A percentile compares a stretch with the other conserved stretches of the same genome.
phyloP scores from a whole-genome alignment of 2,113 vertebrate genomes.

The Bettongia penicillata region DNA sequence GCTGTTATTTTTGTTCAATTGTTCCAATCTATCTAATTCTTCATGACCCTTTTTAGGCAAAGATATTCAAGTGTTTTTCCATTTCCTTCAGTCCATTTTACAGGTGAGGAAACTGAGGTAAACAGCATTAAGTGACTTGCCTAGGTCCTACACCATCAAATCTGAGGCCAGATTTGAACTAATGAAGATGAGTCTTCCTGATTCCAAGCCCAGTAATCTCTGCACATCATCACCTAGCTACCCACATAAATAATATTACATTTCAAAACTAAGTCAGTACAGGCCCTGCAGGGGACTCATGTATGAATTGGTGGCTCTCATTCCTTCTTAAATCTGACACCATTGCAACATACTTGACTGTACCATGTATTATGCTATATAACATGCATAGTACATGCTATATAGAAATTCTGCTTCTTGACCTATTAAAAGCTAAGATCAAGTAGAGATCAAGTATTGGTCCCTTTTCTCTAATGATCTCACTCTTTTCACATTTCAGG shows the following conservation, averaged over 20 bases:
- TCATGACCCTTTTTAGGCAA: not conserved
- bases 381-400: not conserved
- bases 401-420: not conserved
- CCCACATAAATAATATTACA: not conserved
- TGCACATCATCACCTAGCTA: not conserved
- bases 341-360: not conserved
- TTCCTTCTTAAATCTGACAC: not conserved
- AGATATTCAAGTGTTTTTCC: not conserved
- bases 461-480: not conserved
- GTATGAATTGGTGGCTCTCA: not conserved
- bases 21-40: not conserved
- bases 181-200: not conserved
- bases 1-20: not conserved
- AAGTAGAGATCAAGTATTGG: not conserved
- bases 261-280: not conserved
- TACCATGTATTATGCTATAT: not conserved
- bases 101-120: not conserved
- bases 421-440: not conserved
- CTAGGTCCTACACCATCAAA: no score
- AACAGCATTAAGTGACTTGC: not conserved
- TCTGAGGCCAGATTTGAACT: not conserved
- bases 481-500: not conserved
- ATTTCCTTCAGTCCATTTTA: not conserved
- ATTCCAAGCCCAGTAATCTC: not conserved
- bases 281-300: not conserved